Evolutionary conservation across 2,888 invertebrate species (phyloP).

Genomic region (Halocaridina rubra): DNA sequence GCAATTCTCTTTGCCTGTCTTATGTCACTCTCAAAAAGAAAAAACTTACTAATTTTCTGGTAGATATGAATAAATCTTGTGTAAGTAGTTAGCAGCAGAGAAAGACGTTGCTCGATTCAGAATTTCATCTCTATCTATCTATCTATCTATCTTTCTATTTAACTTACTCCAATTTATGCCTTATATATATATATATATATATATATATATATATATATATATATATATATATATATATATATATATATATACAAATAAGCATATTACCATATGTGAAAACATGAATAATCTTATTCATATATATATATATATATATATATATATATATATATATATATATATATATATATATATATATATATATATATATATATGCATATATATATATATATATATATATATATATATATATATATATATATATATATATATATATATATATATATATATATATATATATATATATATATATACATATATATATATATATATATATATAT

Average conservation of each 20-base stretch:
- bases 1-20: no score
- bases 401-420: slow-evolving; percentile 19
- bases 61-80: no score
- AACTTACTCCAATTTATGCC: neutral
- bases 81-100: no score
- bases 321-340: neutral
- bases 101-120: no score
- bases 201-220: neutral
- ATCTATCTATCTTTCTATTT: neutral
- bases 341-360: neutral
- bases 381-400: neutral
- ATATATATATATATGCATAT: neutral
- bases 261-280: neutral
- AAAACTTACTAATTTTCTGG: no score
- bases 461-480: slow-evolving; percentile 3
- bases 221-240: neutral
- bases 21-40: no score
- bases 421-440: slow-evolving; percentile 11
- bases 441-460: slow-evolving; percentile 5
- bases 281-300: neutral
- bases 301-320: neutral
- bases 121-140: no score
- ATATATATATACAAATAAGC: neutral
- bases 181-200: neutral
- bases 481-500: slow-evolving; percentile 11